Evolutionary conservation across 2,888 invertebrate species (phyloP).

Genomic region (Theretra japonica): DNA sequence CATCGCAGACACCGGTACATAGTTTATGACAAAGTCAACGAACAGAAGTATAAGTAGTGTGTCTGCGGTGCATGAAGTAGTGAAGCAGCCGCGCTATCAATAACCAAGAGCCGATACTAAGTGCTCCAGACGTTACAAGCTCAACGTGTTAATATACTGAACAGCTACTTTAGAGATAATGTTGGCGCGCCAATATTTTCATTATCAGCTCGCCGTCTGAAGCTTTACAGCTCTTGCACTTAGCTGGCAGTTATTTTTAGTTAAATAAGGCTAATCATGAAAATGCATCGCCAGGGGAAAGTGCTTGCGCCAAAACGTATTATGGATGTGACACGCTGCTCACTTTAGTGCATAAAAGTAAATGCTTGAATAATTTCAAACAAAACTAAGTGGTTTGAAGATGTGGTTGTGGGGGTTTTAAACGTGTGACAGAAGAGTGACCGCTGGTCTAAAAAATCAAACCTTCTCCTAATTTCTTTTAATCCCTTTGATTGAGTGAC

Average conservation of each 20-base stretch:
- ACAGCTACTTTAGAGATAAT: slow-evolving; percentile 62
- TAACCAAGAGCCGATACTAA: slow-evolving; percentile 45
- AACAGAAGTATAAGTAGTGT: slow-evolving; percentile 5
- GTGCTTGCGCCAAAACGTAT: background rate
- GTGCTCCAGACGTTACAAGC: slow-evolving; percentile 65
- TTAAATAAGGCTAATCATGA: slow-evolving; percentile 18
- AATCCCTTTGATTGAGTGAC: too few relatives aligned
- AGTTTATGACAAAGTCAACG: background rate
- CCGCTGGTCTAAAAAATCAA: too few relatives aligned
- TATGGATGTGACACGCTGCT: background rate
- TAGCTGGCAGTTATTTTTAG: slow-evolving; percentile 16
- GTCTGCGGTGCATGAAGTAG: slow-evolving; percentile 16
- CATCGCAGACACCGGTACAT: background rate
- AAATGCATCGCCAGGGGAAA: slow-evolving; percentile 12
- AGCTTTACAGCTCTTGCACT: slow-evolving; percentile 39
- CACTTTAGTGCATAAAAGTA: background rate
- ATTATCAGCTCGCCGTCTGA: slow-evolving; percentile 49
- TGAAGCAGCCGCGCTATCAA: slow-evolving; percentile 35
- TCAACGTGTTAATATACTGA: slow-evolving; percentile 66
- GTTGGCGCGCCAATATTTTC: slow-evolving; percentile 53
- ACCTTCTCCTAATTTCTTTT: too few relatives aligned
- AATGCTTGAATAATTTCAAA: too few relatives aligned
- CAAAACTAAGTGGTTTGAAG: too few relatives aligned
- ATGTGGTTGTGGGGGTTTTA: too few relatives aligned
- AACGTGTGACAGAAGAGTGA: too few relatives aligned